These are phyloP conservation scores for Psittacula derbiana DNA, from an alignment of 2,797 vertebrate genomes.

Conservation along the genomic window DNA sequence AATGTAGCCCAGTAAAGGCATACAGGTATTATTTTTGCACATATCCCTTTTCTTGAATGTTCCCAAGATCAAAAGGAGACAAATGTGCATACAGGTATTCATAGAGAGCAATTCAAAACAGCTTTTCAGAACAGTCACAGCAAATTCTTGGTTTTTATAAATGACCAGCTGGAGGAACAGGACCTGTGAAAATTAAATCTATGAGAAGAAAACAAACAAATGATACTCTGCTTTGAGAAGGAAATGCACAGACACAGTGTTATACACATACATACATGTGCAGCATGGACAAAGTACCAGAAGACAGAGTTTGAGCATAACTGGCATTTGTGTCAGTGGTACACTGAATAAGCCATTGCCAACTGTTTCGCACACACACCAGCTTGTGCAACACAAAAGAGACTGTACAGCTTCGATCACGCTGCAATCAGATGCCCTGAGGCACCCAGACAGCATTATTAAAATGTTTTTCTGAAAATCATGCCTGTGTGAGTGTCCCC, in stretches of 20 bases:
- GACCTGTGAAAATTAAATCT: neutral
- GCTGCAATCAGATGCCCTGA: neutral
- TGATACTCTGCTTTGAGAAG: neutral
- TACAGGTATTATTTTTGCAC: neutral
- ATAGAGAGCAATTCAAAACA: neutral
- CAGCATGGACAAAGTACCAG: neutral
- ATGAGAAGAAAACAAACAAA: neutral
- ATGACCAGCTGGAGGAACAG: neutral
- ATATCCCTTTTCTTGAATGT: neutral
- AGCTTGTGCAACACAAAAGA: neutral
- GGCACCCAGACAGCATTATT: neutral
- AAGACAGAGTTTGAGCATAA: neutral
- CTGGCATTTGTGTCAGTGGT: neutral
- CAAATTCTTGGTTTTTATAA: neutral
- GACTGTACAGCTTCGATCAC: neutral
- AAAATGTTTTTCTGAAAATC: neutral
- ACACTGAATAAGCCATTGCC: neutral
- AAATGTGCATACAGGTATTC: neutral
- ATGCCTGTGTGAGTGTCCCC: neutral
- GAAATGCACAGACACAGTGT: neutral
- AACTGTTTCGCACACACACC: neutral
- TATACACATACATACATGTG: neutral
- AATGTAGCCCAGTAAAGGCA: neutral
- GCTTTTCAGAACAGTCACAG: neutral
- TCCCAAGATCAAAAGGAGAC: neutral